Base-by-base conservation (phyloP, 2,113 vertebrate genomes). In the Atlantisia rogersi region DNA sequence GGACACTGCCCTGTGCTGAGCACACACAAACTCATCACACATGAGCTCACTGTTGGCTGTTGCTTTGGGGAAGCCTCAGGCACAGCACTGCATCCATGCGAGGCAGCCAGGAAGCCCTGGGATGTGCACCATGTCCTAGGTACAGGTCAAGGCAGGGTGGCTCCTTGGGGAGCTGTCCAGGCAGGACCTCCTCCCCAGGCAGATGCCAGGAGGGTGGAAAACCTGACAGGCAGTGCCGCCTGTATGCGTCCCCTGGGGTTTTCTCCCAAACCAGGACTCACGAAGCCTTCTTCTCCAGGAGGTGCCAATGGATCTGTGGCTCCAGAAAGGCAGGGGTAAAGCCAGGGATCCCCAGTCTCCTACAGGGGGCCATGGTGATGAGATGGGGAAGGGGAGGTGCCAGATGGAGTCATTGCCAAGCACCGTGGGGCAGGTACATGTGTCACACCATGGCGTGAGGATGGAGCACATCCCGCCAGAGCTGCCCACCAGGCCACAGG, bases 401-500 rank as follows among this genome's bases (percentile, higher is more conserved):
- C 40, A 40, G 12, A 40, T 40, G 40, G 12, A 40, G 40, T 40
- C 40, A 40, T 10, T 40, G 40, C 12, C 40, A 40, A 40, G 40
- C 40, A 7, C 35, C 35, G 35, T 7, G 35, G 35, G 35, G 35
- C 35, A 35, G 35, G 35, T 35, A 35, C 35, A 35, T 7, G 40
- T 40, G 40, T 40, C 40, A 40, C 40, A 40, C 40, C 40, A n/a
- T 10, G 40, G 40, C 40, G 9, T 37, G n/a, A 83, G 58, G 73
- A 52, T 35, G 56, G n/a, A 29, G 10, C 1, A 0, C 17, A 22
- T 52, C 77, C 53, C 2, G 1, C 12, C 0, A 0, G 35, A 52
- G 63, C 68, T 71, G 67, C 35, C 48, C 1, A 0, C 46, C 1
- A 3, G 37, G 25, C 14, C 59, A 83, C 32, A 71, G 88, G 86